phyloP scores from a whole-genome alignment of 2,113 vertebrate genomes.

The Diadophis punctatus region DNA sequence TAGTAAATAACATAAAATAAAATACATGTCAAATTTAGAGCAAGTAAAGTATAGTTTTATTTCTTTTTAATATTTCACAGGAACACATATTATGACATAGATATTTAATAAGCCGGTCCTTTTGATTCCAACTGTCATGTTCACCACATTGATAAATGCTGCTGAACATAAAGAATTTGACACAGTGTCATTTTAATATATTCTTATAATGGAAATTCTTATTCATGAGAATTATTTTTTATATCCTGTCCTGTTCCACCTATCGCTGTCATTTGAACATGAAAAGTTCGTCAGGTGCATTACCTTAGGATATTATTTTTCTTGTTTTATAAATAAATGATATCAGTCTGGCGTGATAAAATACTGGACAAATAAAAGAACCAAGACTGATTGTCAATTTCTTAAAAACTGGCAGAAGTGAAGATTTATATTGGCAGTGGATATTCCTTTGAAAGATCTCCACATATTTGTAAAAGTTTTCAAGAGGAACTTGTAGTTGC shows the following conservation, averaged over 20 bases:
- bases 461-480: slow-evolving; percentile 24
- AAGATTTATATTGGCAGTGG: slow-evolving; percentile 30
- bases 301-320: slow-evolving; percentile 58
- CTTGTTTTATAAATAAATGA: slow-evolving; percentile 64
- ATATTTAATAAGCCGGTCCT: slow-evolving; percentile 38
- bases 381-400: slow-evolving; percentile 29
- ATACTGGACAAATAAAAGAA: slow-evolving; percentile 32
- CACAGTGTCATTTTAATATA: slow-evolving; percentile 52
- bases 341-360: slow-evolving; percentile 43
- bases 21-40: not conserved
- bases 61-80: slow-evolving; percentile 43
- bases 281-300: slow-evolving; percentile 48
- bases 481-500: slow-evolving; percentile 11
- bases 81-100: slow-evolving; percentile 31
- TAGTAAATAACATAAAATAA: not conserved
- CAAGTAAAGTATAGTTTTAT: not conserved
- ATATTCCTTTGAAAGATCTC: slow-evolving; percentile 10
- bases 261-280: slow-evolving; percentile 62
- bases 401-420: slow-evolving; percentile 30
- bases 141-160: slow-evolving; percentile 53
- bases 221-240: slow-evolving; percentile 52
- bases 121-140: slow-evolving; percentile 47
- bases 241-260: slow-evolving; percentile 51
- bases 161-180: slow-evolving; percentile 52
- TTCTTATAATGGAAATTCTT: slow-evolving; percentile 46